Evolutionary conservation across 2,113 vertebrate species (phyloP).

Genomic region (Neopipo cinnamomea): DNA sequence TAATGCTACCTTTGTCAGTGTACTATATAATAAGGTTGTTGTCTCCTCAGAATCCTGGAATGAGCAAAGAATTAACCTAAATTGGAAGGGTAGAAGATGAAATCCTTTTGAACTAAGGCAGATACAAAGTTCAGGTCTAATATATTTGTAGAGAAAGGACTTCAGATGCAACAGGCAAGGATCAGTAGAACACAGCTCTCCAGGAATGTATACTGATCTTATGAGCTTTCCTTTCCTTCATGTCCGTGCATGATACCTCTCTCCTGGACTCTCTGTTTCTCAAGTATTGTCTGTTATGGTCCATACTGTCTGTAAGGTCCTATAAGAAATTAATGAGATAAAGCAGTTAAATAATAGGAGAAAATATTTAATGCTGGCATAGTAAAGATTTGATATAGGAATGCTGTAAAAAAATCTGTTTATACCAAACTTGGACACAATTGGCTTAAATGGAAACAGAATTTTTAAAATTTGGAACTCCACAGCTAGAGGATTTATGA

Average conservation of each 20-base stretch:
- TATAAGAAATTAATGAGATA: background rate
- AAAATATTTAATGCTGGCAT: background rate
- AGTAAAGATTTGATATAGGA: background rate
- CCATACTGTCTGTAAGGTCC: background rate
- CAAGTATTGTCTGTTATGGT: background rate
- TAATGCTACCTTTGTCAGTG: background rate
- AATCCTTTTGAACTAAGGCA: background rate
- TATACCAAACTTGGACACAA: background rate
- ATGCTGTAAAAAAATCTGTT: background rate
- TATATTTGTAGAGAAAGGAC: background rate
- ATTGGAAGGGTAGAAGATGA: background rate
- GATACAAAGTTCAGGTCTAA: background rate
- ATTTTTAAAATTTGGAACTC: background rate
- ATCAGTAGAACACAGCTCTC: background rate
- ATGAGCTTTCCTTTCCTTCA: background rate
- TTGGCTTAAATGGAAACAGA: background rate
- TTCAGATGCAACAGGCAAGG: background rate
- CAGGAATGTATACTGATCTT: background rate
- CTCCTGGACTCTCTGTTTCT: background rate
- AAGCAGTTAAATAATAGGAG: background rate
- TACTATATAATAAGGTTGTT: background rate
- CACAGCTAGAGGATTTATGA: background rate
- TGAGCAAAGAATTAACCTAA: background rate
- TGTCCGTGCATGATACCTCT: background rate
- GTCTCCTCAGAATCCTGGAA: background rate